Evolutionary conservation across 1,140 invertebrate species (phyloP).

Genomic region (Lepidurus apus): DNA sequence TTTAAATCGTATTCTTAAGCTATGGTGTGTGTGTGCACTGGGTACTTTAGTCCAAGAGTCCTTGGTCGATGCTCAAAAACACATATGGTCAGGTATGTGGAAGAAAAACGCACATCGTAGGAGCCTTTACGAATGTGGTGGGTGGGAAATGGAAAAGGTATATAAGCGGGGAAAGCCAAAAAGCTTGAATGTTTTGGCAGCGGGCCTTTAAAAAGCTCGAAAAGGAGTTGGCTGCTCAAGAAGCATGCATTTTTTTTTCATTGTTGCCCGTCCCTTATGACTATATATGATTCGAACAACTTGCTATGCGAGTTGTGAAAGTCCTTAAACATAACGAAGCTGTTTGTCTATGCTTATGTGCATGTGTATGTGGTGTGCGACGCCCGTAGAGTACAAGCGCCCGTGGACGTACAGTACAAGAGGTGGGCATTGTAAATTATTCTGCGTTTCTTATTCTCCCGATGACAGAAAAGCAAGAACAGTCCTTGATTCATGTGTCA

Average conservation of each 20-base stretch:
- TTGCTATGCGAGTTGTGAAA: not conserved
- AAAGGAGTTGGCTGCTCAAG: not conserved
- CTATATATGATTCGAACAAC: constrained; percentile 1
- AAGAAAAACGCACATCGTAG: not conserved
- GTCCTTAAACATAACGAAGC: not conserved
- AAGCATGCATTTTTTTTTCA: not conserved
- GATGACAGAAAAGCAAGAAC: no score
- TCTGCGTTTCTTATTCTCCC: no score
- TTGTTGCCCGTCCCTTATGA: not conserved
- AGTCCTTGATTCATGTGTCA: no score
- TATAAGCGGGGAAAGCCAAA: not conserved
- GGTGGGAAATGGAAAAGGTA: constrained; percentile 1
- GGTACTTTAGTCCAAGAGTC: not conserved
- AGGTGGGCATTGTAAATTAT: no score
- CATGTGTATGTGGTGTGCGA: no score
- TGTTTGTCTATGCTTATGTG: not conserved
- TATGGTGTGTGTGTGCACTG: not conserved
- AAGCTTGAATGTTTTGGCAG: not conserved
- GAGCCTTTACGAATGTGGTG: not conserved
- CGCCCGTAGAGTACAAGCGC: no score
- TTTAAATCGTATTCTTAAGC: not conserved
- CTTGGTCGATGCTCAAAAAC: constrained; percentile 9
- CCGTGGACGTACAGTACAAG: no score
- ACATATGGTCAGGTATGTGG: constrained; percentile 14
- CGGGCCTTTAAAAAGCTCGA: constrained; percentile 14